Base-by-base conservation (phyloP, 2,888 invertebrate genomes). In the Orthonychiurus folsomi region DNA sequence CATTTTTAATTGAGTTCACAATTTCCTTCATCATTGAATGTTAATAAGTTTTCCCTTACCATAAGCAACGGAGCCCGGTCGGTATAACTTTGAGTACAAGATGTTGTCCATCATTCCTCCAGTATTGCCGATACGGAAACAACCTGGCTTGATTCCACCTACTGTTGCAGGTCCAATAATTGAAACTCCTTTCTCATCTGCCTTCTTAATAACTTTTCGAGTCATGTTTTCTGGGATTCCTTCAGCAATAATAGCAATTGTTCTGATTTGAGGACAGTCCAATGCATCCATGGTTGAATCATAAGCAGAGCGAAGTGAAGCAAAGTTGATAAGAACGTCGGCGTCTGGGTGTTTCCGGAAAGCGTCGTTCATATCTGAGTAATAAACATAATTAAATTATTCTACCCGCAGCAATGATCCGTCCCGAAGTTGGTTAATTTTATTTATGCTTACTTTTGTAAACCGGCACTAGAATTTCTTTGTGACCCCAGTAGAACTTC, bases 21-120 rank as follows among this genome's bases (percentile, higher is more conserved):
- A n/a, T n/a, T n/a, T n/a, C n/a, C n/a, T n/a, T n/a, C n/a, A n/a
- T n/a, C n/a, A n/a, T n/a, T n/a, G n/a, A n/a, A n/a, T n/a, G n/a
- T n/a, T n/a, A n/a, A n/a, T n/a, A n/a, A n/a, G n/a, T n/a, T n/a
- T n/a, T n/a, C n/a, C n/a, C n/a, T n/a, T n/a, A n/a, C n/a, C 99
- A 77, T 99, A 99, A 0, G 96, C 97, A 60, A 99, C 93, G 75
- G 95, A 92, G 74, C 99, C 99, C 0, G 96, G 89, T 27, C 99
- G 81, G 80, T 97, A 99, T 18, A 99, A 82, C 77, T 95, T 95
- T 70, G 96, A 96, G 76, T 96, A 91, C 1, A 99, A 80, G 71
- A 99, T 95, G 76, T 99, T 99, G 78, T 99, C 99, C 83, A 99
- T 89, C 97, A 99, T 99, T 63, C 99, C 99, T 18, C 97, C 99